Base-by-base conservation (phyloP, 2,888 invertebrate genomes). In the Watsonalla binaria region DNA sequence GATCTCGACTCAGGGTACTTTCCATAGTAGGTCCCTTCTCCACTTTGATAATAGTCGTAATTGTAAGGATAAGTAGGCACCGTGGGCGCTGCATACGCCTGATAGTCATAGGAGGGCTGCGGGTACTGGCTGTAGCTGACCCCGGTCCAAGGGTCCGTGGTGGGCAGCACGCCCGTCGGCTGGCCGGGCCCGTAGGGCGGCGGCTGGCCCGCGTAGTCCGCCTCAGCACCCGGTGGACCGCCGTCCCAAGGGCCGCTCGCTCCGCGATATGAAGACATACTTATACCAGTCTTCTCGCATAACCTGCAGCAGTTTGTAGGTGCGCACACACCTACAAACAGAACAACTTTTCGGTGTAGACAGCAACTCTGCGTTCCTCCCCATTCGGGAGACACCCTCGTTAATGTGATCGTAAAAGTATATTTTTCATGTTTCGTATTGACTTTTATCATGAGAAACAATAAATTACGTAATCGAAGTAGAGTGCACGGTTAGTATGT, bases 321-420 rank as follows among this genome's bases (percentile, higher is more conserved):
- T 91, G 89, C 83, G 90, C 86, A 89, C 90, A 90, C 90, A 93
- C 93, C 93, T 93, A 93, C 92, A 92, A 93, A 93, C 92, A 93
- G 92, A 93, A 93, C 84, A 93, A 93, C 93, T 93, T 90, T 92
- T 92, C 87, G 92, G 93, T 93, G 93, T 93, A 91, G 89, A 87
- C 81, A 86, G 80, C 90, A 85, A 85, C 74, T 89, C 88, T 83
- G 78, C 73, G 71, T 42, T 42, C 42, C 64, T 80, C 75, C 70
- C 78, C 80, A 78, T 77, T 79, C 73, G 81, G 76, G 74, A 74
- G 73, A 75, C 70, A 68, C 76, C 81, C 78, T 83, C 76, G 76
- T 74, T 71, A 72, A 72, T 42, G 11, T 42, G 42, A 42, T 74
- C 55, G 60, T 66, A 66, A 42, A 11, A 42, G 11, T 42, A 72